Percentiles rank a stretch among this genome's conserved stretches.
Conservation (phyloP, 2,797 vertebrate species). For the Adrianichthys oophorus region DNA sequence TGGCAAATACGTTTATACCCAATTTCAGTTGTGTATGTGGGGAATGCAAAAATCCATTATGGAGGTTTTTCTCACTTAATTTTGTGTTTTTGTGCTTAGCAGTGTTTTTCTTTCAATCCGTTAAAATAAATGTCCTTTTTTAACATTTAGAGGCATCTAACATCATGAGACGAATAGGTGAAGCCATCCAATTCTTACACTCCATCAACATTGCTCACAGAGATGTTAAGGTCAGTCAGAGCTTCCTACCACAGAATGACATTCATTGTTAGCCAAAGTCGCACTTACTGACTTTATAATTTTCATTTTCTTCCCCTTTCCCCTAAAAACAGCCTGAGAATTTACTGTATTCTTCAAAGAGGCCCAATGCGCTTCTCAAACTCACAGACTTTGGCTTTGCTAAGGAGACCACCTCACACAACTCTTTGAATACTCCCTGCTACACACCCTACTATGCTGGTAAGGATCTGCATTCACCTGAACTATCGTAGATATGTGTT, state of each 20-base stretch:
- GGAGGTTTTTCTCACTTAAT: no score
- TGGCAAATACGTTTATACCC: no score
- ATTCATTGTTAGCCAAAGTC: neutral
- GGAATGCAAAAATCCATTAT: no score
- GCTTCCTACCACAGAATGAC: neutral
- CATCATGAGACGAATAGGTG: slow-evolving; percentile 97
- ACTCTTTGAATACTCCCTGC: slow-evolving; percentile 95
- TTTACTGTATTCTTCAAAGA: slow-evolving; percentile 91
- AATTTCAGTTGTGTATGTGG: no score
- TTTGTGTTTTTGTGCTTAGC: no score
- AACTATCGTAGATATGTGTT: neutral
- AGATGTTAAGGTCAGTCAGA: slow-evolving; percentile 89
- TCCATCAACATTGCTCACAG: slow-evolving; percentile 96
- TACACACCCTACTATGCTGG: slow-evolving; percentile 99
- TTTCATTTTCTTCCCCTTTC: no score
- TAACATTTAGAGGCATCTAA: slow-evolving; percentile 88
- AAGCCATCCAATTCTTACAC: slow-evolving; percentile 95
- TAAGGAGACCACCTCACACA: slow-evolving; percentile 96
- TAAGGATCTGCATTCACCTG: slow-evolving; percentile 68
- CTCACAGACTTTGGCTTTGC: slow-evolving; percentile 99
- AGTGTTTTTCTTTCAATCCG: no score
- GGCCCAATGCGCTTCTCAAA: slow-evolving; percentile 88
- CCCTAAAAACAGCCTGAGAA: slow-evolving; percentile 87
- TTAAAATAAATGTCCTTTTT: no score
- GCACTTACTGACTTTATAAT: no score